phyloP scores from a whole-genome alignment of 2,113 vertebrate species.

The Otocyon megalotis region DNA sequence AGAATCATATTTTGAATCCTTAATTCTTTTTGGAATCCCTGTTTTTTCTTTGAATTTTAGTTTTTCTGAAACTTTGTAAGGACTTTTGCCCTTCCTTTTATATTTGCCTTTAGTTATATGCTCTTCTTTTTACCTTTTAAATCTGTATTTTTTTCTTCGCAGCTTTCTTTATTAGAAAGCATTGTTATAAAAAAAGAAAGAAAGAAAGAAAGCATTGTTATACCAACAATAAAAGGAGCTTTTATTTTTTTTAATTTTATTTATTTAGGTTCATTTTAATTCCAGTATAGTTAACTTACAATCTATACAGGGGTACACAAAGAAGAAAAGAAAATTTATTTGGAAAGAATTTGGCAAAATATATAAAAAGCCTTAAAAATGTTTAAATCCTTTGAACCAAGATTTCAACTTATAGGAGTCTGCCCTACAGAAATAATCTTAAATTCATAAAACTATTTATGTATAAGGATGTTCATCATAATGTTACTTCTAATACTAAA shows the following conservation, averaged over 20 bases:
- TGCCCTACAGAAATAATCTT: background rate
- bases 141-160: background rate
- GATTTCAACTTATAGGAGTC: background rate
- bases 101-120: background rate
- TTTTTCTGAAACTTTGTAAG: background rate
- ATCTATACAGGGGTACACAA: background rate
- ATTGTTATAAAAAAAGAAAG: too few relatives aligned
- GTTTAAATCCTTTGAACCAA: background rate
- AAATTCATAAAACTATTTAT: background rate
- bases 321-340: background rate
- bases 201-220: too few relatives aligned
- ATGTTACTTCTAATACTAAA: background rate
- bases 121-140: background rate
- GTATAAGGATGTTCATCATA: background rate
- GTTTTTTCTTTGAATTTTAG: background rate
- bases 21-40: background rate
- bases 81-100: background rate
- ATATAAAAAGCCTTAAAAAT: background rate
- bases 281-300: background rate
- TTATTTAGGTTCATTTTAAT: background rate
- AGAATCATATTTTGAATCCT: background rate
- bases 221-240: background rate
- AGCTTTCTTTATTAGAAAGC: background rate
- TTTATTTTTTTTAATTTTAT: background rate
- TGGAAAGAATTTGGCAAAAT: constrained; percentile 10